These are phyloP conservation scores for Chelonoidis abingdonii DNA, from an alignment of 2,113 vertebrate species.

Conservation along the genomic window DNA sequence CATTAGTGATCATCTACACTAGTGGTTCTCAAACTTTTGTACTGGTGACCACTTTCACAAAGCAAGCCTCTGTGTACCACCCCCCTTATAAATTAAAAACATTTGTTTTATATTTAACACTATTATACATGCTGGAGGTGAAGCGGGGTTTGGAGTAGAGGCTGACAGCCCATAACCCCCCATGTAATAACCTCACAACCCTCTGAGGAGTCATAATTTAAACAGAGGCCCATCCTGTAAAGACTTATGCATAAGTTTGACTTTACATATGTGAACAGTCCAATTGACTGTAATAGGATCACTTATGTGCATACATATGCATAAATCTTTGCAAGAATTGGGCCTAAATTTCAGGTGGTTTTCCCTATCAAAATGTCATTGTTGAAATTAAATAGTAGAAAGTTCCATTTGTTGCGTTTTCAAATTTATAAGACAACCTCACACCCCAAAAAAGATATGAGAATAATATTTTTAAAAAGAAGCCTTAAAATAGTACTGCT, in stretches of 20 bases:
- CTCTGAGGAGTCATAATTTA: no score
- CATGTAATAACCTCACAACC: no score
- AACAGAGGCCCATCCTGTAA: not conserved
- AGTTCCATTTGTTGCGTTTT: not conserved
- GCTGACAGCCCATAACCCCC: no score
- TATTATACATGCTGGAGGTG: no score
- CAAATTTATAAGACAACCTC: not conserved
- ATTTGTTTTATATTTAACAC: no score
- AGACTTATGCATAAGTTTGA: not conserved
- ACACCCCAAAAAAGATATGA: not conserved
- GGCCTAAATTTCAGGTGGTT: not conserved
- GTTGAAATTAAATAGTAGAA: not conserved
- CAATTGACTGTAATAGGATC: not conserved
- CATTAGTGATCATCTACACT: no score
- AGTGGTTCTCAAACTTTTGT: no score
- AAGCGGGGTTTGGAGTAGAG: no score
- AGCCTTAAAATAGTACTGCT: not conserved
- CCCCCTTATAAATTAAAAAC: no score
- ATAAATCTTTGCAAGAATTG: accelerated
- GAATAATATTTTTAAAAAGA: not conserved
- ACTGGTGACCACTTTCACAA: no score
- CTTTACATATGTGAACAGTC: not conserved
- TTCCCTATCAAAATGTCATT: not conserved
- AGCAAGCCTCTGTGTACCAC: no score
- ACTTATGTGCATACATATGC: not conserved